Conservation (phyloP, 1,140 invertebrate species). For the Littorina saxatilis region DNA sequence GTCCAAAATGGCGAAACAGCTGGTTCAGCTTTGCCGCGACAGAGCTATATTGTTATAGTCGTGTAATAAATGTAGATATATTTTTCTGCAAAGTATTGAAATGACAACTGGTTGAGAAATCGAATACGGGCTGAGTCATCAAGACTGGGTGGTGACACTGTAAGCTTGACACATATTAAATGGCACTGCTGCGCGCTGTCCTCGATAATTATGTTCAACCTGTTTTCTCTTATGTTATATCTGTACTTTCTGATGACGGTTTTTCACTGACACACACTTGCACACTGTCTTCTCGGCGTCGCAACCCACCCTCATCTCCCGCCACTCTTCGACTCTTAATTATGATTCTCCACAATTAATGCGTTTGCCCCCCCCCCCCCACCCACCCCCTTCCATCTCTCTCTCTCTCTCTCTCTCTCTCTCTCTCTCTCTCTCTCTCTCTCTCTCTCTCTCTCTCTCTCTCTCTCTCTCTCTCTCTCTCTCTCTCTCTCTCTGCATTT, state of each 20-base stretch:
- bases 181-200: neutral
- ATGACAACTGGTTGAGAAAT: neutral
- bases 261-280: too few relatives aligned
- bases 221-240: too few relatives aligned
- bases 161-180: too few relatives aligned
- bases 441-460: slow-evolving; percentile 29
- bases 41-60: too few relatives aligned
- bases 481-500: slow-evolving; percentile 23
- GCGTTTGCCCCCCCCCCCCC: neutral
- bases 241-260: too few relatives aligned
- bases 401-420: slow-evolving; percentile 9
- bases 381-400: slow-evolving; percentile 13
- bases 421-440: slow-evolving; percentile 33
- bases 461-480: slow-evolving; percentile 34
- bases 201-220: neutral
- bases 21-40: too few relatives aligned
- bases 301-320: too few relatives aligned
- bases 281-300: too few relatives aligned
- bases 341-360: neutral
- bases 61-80: too few relatives aligned
- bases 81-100: neutral
- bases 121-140: neutral
- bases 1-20: too few relatives aligned
- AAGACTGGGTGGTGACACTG: too few relatives aligned
- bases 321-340: too few relatives aligned